Base-by-base conservation (phyloP, 2,113 vertebrate species). In the Tinamus guttatus region DNA sequence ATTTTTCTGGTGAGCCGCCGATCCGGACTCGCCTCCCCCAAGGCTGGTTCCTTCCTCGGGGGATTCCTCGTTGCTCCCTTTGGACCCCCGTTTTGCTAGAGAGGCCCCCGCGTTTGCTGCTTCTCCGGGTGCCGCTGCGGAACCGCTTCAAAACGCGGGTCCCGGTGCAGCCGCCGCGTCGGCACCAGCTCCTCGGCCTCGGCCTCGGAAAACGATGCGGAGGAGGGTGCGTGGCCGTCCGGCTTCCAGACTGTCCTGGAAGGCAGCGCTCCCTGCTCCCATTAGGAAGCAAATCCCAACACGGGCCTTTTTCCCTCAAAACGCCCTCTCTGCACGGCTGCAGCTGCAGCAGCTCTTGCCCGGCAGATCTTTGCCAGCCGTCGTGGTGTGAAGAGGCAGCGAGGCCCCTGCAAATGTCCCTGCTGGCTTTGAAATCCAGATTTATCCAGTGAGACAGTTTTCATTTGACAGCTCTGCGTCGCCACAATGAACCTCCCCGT, bases 401-500 rank as follows among this genome's bases (percentile, higher is more conserved):
- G 64, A 89, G 63, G 51, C 84, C 81, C 52, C n/a, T 65, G 81
- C 78, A 85, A 49, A 68, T 60, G n/a, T n/a, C n/a, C n/a, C n/a
- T n/a, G n/a, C n/a, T 32, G 58, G 56, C 56, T 90, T 84, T 38
- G 74, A 79, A 89, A 84, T 58, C 5, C 0, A 3, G 83, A 67
- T 93, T 90, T 78, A 74, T 45, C 68, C 62, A 18, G 16, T 71
- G 54, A 56, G 73, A 59, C 41, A 34, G 16, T 25, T 56, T 71
- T 47, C 77, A 9, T 80, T 14, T 70, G 80, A 36, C 36, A 21
- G 3, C 54, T 63, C 71, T 60, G 18, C 86, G 67, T 92, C 95
- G 92, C 69, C 80, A 64, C 1, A 7, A 97, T 90, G 81, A 92
- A 47, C 58, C 81, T 60, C 73, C 47, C 75, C 32, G 73, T 95